Evolutionary conservation across 92 coral and sea anemone genomes (phyloP), one percentile per base, ranked within the genome.

Genomic region (Scolanthus callimorphus): DNA sequence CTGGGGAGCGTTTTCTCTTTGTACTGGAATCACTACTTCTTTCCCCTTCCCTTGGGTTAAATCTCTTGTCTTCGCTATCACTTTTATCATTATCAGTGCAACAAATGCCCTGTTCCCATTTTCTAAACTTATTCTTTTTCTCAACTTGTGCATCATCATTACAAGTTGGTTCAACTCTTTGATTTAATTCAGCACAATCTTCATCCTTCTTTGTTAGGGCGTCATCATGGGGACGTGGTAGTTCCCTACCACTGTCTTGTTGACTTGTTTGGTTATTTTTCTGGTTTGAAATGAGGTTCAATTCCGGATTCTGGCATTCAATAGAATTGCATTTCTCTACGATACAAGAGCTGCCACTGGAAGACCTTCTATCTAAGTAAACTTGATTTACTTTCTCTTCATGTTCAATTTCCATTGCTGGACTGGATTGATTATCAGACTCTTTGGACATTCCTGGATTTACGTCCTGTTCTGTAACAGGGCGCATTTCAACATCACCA

Each of bases 71-170:
- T 29, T 63, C 80, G 23, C 56, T 30, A 38, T 2, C 26, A 25
- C 50, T 47, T 24, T 48, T 64, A 1, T 73, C 73, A 37, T 64
- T 73, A 31, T 57, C 54, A 25, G 49, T 65, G 52, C 48, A 20
- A 51, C 41, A 60, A 51, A 6, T 34, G 43, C n/a, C n/a, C n/a
- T n/a, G n/a, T n/a, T n/a, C n/a, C n/a, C n/a, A n/a, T n/a, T n/a
- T n/a, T n/a, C n/a, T n/a, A n/a, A n/a, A n/a, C n/a, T n/a, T n/a
- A n/a, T n/a, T n/a, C n/a, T n/a, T n/a, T n/a, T n/a, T n/a, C n/a
- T n/a, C n/a, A n/a, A n/a, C n/a, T n/a, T n/a, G n/a, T n/a, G n/a
- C n/a, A n/a, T n/a, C n/a, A n/a, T n/a, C n/a, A n/a, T n/a, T n/a
- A n/a, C n/a, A n/a, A n/a, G n/a, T n/a, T n/a, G n/a, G n/a, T n/a